Base-by-base conservation (phyloP, 2,888 invertebrate genomes). In the Dynastes maya region DNA sequence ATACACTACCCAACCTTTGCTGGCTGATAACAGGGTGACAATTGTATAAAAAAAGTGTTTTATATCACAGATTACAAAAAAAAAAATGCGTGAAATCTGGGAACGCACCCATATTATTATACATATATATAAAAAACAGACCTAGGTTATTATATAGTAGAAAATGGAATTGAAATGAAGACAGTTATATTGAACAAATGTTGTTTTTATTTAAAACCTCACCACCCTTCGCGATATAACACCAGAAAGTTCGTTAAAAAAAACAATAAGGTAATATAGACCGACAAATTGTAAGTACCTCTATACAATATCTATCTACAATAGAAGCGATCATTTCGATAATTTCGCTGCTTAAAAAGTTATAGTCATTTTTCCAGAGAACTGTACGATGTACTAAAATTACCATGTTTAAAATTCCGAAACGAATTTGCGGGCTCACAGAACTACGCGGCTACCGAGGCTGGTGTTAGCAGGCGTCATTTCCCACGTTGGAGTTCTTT, bases 121-220 rank as follows among this genome's bases (percentile, higher is more conserved):
- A 72, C 49, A 68, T 79, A 84, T 83, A 80, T 76, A 79, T 80
- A 79, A 79, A 81, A 70, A 78, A 79, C 78, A 78, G 79, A 81
- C 85, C 83, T 85, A 85, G 85, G 83, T 84, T 85, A 87, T 87
- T 88, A 87, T 86, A 86, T 83, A 86, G 86, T 87, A 87, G 87
- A 86, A 45, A 86, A 88, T 88, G 88, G 88, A 88, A 88, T 88
- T 88, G 88, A 87, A 88, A 88, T 88, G 88, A 88, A 88, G 85
- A 86, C 86, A 86, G 87, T 87, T 88, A 87, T 84, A 86, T 72
- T 72, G 72, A 68, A 71, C 9, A 11, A 45, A 45, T 40, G 40
- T 61, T 8, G 40, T 61, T 72, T 72, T 72, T 58, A 27, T 68
- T 49, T 22, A 27, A 6, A 53, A 45, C 45, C 45, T 11, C 11